phyloP scores from a whole-genome alignment of 2,888 invertebrate species.

The Temnothorax ravouxi region DNA sequence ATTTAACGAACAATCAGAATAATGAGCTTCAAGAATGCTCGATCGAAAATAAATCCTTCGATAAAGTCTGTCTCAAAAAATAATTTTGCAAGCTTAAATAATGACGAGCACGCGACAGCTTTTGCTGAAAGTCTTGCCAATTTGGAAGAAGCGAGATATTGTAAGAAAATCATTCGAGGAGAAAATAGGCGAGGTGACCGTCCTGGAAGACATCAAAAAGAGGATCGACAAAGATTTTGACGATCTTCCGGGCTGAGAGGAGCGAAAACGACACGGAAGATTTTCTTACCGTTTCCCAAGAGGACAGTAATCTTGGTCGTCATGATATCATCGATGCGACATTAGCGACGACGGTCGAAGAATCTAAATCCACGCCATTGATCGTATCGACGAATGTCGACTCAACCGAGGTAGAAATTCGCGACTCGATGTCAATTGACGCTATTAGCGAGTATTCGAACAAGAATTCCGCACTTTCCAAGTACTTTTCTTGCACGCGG shows the following conservation, averaged over 20 bases:
- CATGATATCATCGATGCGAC: not conserved
- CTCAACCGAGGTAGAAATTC: not conserved
- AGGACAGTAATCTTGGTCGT: not conserved
- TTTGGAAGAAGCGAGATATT: not conserved
- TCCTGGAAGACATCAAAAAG: conserved; percentile 62
- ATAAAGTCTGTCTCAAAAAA: not conserved
- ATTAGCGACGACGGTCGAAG: not conserved
- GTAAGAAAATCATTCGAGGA: not conserved
- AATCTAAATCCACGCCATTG: conserved; percentile 23
- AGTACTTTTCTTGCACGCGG: conserved; percentile 33
- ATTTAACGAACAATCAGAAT: not conserved
- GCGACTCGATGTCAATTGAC: not conserved
- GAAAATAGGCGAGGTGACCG: conserved; percentile 33
- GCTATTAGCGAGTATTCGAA: conserved; percentile 5
- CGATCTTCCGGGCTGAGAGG: not conserved
- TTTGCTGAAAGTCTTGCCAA: too few relatives aligned
- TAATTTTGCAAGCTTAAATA: not conserved
- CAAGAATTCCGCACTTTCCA: conserved; percentile 16
- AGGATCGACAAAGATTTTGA: conserved; percentile 69
- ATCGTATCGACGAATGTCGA: not conserved
- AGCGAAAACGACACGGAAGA: conserved; percentile 45
- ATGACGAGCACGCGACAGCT: not conserved
- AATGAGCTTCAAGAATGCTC: not conserved
- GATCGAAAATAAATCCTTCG: not conserved
- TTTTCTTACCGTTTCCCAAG: conserved; percentile 13